These are phyloP conservation scores for Hemithea aestivaria DNA, from an alignment of 2,888 invertebrate genomes.

Conservation along the genomic window DNA sequence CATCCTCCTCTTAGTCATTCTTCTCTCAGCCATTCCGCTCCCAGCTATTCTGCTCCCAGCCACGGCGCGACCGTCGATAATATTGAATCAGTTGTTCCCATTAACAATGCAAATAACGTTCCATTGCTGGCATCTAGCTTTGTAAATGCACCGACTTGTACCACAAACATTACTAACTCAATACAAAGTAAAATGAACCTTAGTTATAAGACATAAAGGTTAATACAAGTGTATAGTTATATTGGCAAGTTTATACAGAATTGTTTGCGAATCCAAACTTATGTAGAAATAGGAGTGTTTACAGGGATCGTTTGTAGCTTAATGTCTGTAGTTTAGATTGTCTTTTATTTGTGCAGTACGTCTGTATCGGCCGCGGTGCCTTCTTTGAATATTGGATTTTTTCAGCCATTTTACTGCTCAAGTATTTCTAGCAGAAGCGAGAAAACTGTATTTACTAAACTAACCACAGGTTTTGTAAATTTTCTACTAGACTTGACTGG, in stretches of 20 bases:
- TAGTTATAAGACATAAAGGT: slow-evolving; percentile 9
- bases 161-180: slow-evolving; percentile 23
- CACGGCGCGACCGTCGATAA: slow-evolving; percentile 62
- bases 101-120: slow-evolving; percentile 69
- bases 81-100: slow-evolving; percentile 67
- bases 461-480: too few species aligned
- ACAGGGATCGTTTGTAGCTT: slow-evolving; percentile 65
- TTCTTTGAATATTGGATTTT: slow-evolving; percentile 3
- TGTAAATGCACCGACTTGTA: slow-evolving; percentile 56
- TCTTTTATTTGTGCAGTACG: slow-evolving; percentile 31
- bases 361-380: slow-evolving; percentile 1
- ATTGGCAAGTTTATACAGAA: slow-evolving; percentile 47
- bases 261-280: slow-evolving; percentile 68
- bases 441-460: too few species aligned
- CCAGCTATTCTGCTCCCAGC: too few species aligned
- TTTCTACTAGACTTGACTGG: too few species aligned
- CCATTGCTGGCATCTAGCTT: slow-evolving; percentile 53
- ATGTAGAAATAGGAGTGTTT: slow-evolving; percentile 63
- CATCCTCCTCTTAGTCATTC: too few species aligned
- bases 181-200: slow-evolving; percentile 18
- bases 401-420: not conserved
- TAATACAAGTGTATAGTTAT: slow-evolving; percentile 21
- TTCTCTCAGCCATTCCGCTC: too few species aligned
- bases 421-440: too few species aligned
- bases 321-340: slow-evolving; percentile 61